Conservation (phyloP, 1,140 invertebrate genomes). For the Atta texana region DNA sequence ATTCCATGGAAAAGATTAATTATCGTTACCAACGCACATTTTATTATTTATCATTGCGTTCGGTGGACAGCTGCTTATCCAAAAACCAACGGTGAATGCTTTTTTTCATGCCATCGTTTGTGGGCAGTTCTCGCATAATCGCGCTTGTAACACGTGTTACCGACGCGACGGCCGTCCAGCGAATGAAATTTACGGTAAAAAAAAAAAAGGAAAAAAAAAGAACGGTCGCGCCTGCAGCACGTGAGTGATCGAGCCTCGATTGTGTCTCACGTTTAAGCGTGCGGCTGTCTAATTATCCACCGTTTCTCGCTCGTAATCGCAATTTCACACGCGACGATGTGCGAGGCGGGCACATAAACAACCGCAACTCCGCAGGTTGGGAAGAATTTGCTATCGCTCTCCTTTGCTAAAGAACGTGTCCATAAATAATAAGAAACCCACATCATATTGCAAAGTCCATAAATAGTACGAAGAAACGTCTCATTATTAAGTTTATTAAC, state of each 20-base stretch:
- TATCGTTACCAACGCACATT: conserved; percentile 22
- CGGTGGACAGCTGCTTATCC: conserved; percentile 41
- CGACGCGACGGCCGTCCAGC: background rate
- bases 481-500: conserved; percentile 37
- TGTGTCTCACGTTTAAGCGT: conserved; percentile 46
- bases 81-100: conserved; percentile 25
- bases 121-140: conserved; percentile 24
- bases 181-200: conserved; percentile 36
- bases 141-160: conserved; percentile 42
- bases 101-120: conserved; percentile 32
- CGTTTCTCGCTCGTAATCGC: conserved; percentile 57
- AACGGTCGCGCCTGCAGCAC: conserved; percentile 4
- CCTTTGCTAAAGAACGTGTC: conserved; percentile 2
- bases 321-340: conserved; percentile 55
- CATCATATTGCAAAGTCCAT: conserved; percentile 2
- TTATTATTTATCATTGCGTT: conserved; percentile 48
- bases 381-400: conserved; percentile 27
- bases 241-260: conserved; percentile 50
- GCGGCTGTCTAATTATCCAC: conserved; percentile 56
- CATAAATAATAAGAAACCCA: conserved; percentile 58
- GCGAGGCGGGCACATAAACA: conserved; percentile 54
- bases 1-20: conserved; percentile 57
- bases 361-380: background rate
- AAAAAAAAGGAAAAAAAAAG: background rate
- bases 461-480: conserved; percentile 37